A percentile compares a stretch with the other conserved stretches of the same genome.
phyloP scores from a whole-genome alignment of 2,888 invertebrate genomes.

The Drosophila merina region DNA sequence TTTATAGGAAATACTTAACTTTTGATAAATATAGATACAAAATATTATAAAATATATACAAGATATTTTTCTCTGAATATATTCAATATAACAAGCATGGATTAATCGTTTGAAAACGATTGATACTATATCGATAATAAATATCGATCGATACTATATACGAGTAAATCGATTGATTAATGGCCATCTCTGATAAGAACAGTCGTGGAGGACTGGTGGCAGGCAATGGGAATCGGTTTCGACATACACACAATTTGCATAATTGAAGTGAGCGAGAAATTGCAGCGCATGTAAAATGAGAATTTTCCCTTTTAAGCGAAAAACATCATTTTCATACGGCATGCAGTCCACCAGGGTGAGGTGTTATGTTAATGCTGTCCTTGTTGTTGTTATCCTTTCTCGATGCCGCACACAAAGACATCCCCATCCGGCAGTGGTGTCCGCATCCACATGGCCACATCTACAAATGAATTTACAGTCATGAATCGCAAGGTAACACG shows the following conservation, averaged over 20 bases:
- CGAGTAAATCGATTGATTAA: not conserved
- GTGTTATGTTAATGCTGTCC: slow-evolving; percentile 34
- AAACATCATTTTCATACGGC: slow-evolving; percentile 50
- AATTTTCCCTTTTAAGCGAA: slow-evolving; percentile 60
- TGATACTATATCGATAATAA: not conserved
- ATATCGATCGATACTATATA: not conserved
- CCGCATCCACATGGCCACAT: slow-evolving; percentile 16
- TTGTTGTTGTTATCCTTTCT: slow-evolving; percentile 8
- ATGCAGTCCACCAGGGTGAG: slow-evolving; percentile 3
- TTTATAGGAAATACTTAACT: not conserved
- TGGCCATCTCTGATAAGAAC: not conserved
- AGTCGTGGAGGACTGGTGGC: slow-evolving; percentile 35
- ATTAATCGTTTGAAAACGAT: not conserved
- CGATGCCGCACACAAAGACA: slow-evolving; percentile 52
- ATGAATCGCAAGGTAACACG: slow-evolving; percentile 18
- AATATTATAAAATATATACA: no score
- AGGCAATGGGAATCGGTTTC: slow-evolving; percentile 69
- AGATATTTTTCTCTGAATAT: not conserved
- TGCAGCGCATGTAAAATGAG: slow-evolving; percentile 73
- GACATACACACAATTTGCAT: slow-evolving; percentile 74
- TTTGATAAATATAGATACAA: not conserved
- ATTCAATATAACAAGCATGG: no score
- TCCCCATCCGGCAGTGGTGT: slow-evolving; percentile 36
- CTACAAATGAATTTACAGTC: not conserved
- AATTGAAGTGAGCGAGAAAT: slow-evolving; percentile 76